phyloP scores from a whole-genome alignment of 2,888 invertebrate species.

The Cataglyphis albicans region DNA sequence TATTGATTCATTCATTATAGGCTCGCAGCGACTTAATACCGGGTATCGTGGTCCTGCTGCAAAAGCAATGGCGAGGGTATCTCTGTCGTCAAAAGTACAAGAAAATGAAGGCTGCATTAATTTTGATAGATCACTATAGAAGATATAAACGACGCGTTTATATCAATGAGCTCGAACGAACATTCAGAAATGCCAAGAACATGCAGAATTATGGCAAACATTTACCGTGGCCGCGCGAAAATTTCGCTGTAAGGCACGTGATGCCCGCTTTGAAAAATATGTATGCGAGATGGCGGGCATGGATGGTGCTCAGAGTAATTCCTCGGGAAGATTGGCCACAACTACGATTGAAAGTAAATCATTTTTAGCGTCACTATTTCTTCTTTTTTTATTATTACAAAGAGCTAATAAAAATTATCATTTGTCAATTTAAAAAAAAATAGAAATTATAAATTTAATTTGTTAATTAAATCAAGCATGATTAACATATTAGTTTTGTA shows the following conservation, averaged over 20 bases:
- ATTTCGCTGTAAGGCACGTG: constrained; percentile 89
- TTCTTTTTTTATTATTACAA: not conserved
- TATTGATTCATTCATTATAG: constrained; percentile 76
- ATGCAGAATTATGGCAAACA: constrained; percentile 92
- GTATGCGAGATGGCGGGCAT: constrained; percentile 95
- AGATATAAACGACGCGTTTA: constrained; percentile 92
- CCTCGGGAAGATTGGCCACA: constrained; percentile 95
- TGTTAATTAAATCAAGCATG: not conserved
- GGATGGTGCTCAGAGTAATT: constrained; percentile 93
- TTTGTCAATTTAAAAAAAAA: not conserved
- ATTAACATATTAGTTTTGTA: not conserved
- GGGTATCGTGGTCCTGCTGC: constrained; percentile 95
- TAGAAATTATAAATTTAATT: constrained; percentile 6
- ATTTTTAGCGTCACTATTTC: not conserved
- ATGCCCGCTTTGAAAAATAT: constrained; percentile 89
- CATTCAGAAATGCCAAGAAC: constrained; percentile 89
- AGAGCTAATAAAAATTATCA: not conserved
- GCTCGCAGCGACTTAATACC: constrained; percentile 95
- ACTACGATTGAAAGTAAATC: constrained; percentile 90
- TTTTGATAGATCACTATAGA: constrained; percentile 93
- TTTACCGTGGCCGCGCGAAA: constrained; percentile 93
- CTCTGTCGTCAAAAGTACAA: constrained; percentile 92
- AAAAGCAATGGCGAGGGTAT: constrained; percentile 97
- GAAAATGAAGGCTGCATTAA: constrained; percentile 94
- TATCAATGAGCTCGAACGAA: constrained; percentile 88